A percentile compares a stretch with the other conserved stretches of the same genome.
Conservation (phyloP, 1,140 invertebrate species). For the Ceratitis capitata region DNA sequence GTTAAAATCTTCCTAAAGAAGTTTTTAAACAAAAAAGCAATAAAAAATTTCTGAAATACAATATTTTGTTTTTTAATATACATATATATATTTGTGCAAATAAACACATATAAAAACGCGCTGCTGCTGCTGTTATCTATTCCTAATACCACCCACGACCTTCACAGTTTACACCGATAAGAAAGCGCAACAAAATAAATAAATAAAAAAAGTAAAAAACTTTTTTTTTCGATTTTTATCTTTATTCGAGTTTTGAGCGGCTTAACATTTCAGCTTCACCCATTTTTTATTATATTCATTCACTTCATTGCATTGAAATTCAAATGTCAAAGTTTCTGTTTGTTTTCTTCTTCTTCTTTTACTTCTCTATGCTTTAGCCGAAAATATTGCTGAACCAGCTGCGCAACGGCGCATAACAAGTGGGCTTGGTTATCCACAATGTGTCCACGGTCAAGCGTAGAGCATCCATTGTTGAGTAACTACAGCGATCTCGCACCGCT, state of each 20-base stretch:
- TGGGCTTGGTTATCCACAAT: slow-evolving; percentile 59
- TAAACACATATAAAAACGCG: background rate
- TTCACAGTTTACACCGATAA: background rate
- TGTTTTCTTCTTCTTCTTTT: no score
- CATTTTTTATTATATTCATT: background rate
- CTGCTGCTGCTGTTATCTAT: background rate
- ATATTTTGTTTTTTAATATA: no score
- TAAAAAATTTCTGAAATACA: background rate
- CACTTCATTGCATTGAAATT: background rate
- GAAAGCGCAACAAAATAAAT: background rate
- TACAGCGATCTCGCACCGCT: slow-evolving; percentile 51
- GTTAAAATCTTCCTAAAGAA: no score
- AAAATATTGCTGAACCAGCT: slow-evolving; percentile 61
- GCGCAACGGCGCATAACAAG: slow-evolving; percentile 56
- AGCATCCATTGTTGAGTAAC: slow-evolving; percentile 58
- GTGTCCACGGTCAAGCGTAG: slow-evolving; percentile 57
- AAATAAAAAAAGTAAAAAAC: background rate
- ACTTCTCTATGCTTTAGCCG: slow-evolving; percentile 50
- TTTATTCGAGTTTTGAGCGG: background rate
- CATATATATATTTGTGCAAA: background rate
- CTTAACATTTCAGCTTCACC: background rate
- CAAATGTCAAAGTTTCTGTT: background rate
- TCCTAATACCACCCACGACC: background rate
- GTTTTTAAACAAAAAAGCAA: no score
- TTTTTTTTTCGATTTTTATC: background rate